phyloP scores from a whole-genome alignment of 2,797 vertebrate genomes.

The Holocentrus rufus region DNA sequence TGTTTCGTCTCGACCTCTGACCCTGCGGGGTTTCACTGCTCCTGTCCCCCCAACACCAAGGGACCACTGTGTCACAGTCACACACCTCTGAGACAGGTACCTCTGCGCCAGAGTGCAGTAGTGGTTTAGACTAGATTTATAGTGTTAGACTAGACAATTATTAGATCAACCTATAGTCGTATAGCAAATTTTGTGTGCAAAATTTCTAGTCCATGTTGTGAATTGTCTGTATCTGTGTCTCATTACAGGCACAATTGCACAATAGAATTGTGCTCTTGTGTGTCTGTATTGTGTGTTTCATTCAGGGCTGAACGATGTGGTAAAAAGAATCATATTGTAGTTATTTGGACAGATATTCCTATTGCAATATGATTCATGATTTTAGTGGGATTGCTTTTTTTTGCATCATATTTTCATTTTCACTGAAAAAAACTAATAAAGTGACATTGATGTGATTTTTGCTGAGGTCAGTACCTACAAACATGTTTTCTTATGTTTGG shows the following conservation, averaged over 20 bases:
- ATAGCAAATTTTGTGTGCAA: constrained; percentile 4
- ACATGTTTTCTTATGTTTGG: too few relatives aligned
- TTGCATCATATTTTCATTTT: too few relatives aligned
- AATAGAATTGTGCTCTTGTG: neutral
- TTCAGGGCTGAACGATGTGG: neutral
- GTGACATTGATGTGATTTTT: too few relatives aligned
- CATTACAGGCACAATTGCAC: too few relatives aligned
- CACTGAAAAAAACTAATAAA: too few relatives aligned
- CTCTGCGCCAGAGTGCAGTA: constrained; percentile 18
- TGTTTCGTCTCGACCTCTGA: constrained; percentile 65
- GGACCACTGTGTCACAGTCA: constrained; percentile 67
- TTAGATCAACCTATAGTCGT: neutral
- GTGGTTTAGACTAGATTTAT: constrained; percentile 27
- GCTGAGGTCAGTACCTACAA: too few relatives aligned
- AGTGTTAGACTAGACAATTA: neutral
- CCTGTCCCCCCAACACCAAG: constrained; percentile 54
- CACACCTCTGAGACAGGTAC: constrained; percentile 61
- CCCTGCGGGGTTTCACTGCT: constrained; percentile 59
- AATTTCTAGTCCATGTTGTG: neutral
- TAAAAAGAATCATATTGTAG: too few relatives aligned
- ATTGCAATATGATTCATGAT: too few relatives aligned
- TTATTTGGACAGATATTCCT: too few relatives aligned
- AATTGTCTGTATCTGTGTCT: constrained; percentile 10
- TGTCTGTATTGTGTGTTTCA: neutral
- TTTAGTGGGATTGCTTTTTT: too few relatives aligned